These are phyloP conservation scores for Syngnathus rostellatus DNA, from an alignment of 2,797 vertebrate genomes.

Conservation along the genomic window DNA sequence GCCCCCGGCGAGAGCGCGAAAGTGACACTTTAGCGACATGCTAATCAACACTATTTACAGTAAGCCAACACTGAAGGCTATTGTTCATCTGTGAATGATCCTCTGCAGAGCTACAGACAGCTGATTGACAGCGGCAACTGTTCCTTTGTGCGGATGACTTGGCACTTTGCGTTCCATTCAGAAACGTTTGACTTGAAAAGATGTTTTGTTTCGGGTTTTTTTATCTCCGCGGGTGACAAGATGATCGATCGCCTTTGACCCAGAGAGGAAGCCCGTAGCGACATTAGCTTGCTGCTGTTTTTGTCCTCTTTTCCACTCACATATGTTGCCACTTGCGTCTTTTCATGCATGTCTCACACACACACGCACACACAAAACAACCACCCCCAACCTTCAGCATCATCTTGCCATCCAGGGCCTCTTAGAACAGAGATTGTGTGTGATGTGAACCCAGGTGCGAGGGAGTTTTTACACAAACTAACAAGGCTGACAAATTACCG, in stretches of 20 bases:
- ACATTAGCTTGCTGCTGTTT: not conserved
- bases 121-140: slow-evolving; percentile 39
- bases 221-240: slow-evolving; percentile 9
- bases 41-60: slow-evolving; percentile 23
- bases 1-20: slow-evolving; percentile 9
- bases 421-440: slow-evolving; percentile 26
- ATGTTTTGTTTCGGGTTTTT: slow-evolving; percentile 7
- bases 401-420: slow-evolving; percentile 14
- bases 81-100: slow-evolving; percentile 17
- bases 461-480: slow-evolving; percentile 32
- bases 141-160: slow-evolving; percentile 39
- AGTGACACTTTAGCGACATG: slow-evolving; percentile 3
- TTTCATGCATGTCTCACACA: not conserved
- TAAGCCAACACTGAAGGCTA: slow-evolving; percentile 14
- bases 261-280: not conserved
- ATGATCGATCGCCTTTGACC: slow-evolving; percentile 24
- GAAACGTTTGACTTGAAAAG: slow-evolving; percentile 25
- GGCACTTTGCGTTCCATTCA: slow-evolving; percentile 23
- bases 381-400: not conserved
- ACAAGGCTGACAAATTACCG: not conserved
- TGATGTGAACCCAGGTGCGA: slow-evolving; percentile 45
- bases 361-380: not conserved
- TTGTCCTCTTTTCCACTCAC: not conserved
- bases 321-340: not conserved
- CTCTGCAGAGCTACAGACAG: slow-evolving; percentile 14